phyloP scores from a whole-genome alignment of 2,113 vertebrate genomes.

The Hucho hucho region DNA sequence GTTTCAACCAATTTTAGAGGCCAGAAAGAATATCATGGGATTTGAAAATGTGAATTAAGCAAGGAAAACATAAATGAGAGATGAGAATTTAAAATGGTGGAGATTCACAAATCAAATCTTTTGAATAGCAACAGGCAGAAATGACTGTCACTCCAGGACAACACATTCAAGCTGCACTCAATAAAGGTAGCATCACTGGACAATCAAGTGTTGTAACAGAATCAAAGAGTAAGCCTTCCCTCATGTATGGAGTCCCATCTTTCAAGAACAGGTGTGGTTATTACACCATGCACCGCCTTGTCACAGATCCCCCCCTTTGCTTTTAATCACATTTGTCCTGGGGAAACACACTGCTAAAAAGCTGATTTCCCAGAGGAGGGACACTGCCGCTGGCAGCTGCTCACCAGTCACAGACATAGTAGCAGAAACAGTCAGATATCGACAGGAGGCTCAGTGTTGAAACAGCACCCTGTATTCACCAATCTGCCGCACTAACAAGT shows the following conservation, averaged over 20 bases:
- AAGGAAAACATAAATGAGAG: not conserved
- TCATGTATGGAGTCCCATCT: slow-evolving; percentile 7
- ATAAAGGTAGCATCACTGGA: not conserved
- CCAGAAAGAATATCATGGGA: too few species aligned
- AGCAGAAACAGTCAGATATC: slow-evolving; percentile 31
- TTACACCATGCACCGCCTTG: slow-evolving; percentile 48
- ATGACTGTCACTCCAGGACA: too few species aligned
- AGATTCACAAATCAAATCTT: too few species aligned
- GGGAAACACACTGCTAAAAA: slow-evolving; percentile 60
- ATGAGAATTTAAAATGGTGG: not conserved
- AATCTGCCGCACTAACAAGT: too few species aligned
- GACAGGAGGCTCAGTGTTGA: not conserved
- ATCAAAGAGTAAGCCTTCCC: not conserved
- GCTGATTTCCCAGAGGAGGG: slow-evolving; percentile 70
- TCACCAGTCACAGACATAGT: slow-evolving; percentile 38
- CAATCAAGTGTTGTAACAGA: not conserved
- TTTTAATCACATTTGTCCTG: slow-evolving; percentile 72
- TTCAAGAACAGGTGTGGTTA: slow-evolving; percentile 65
- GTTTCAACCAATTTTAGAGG: too few species aligned
- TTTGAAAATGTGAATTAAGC: too few species aligned
- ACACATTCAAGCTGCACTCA: too few species aligned
- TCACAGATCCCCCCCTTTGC: slow-evolving; percentile 65
- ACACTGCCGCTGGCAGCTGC: slow-evolving; percentile 60
- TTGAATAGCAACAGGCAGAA: too few species aligned
- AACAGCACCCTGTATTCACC: not conserved